phyloP scores from a whole-genome alignment of 2,888 invertebrate species.

The Tetanocera ferruginea region DNA sequence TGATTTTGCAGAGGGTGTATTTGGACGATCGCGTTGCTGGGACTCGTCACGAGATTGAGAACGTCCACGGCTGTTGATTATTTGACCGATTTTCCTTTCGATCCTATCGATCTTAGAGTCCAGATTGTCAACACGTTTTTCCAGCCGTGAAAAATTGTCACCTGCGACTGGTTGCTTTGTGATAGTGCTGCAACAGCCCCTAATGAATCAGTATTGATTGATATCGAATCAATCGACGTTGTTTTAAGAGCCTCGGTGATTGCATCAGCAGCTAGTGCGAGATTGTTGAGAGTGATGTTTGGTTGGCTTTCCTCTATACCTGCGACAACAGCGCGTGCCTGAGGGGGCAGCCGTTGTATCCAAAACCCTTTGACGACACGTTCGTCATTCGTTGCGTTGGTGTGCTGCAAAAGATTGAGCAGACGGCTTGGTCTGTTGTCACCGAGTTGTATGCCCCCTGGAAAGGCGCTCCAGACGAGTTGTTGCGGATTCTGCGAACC shows the following conservation, averaged over 20 bases:
- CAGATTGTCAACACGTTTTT: too few species aligned
- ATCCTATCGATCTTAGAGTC: too few species aligned
- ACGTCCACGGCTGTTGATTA: background rate
- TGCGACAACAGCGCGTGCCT: background rate
- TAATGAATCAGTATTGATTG: background rate
- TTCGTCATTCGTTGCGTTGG: background rate
- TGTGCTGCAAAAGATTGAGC: background rate
- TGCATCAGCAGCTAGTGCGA: background rate
- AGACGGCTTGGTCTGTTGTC: slow-evolving; percentile 10
- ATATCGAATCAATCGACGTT: background rate
- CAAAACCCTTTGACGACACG: background rate
- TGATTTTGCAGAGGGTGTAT: background rate
- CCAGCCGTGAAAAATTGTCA: too few species aligned
- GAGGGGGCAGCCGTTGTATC: background rate
- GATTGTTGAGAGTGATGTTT: background rate
- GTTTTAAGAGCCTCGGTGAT: background rate
- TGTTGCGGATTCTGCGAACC: background rate
- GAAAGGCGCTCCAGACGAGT: background rate
- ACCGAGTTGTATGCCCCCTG: slow-evolving; percentile 4
- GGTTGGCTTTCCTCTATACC: slow-evolving; percentile 3
- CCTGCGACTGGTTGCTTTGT: background rate
- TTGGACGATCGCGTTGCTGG: background rate
- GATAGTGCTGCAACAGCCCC: background rate
- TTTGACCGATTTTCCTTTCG: too few species aligned
- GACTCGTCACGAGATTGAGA: background rate